Evolutionary conservation across 92 coral and sea anemone genomes (phyloP).

Genomic region (Bergia sp.): DNA sequence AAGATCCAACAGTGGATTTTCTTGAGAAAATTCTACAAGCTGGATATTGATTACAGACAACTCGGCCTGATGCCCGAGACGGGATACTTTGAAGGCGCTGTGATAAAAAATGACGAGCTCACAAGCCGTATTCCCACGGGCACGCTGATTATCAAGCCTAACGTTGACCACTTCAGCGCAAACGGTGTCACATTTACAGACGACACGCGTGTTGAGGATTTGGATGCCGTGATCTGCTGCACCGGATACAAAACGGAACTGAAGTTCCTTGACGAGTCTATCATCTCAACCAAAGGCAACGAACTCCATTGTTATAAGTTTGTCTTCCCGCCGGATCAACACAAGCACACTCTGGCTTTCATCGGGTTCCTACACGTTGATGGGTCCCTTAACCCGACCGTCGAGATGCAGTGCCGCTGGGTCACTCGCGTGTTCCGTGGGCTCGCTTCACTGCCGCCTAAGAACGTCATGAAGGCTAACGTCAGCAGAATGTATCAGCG

Average conservation of each 20-base stretch:
- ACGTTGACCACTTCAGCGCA: conserved; percentile 4
- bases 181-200: conserved; percentile 39
- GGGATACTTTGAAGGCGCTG: no score
- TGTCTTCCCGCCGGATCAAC: conserved; percentile 44
- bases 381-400: conserved; percentile 39
- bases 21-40: not conserved
- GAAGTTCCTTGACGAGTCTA: conserved; percentile 21
- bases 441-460: not conserved
- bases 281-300: not conserved
- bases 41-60: not conserved
- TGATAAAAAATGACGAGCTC: conserved; percentile 19
- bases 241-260: conserved; percentile 47
- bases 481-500: not conserved
- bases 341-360: conserved; percentile 31
- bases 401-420: conserved; percentile 43
- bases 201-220: conserved; percentile 11
- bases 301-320: conserved; percentile 32
- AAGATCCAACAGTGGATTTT: not conserved
- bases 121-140: conserved; percentile 32
- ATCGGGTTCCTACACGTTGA: conserved; percentile 37
- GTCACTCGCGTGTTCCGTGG: conserved; percentile 33
- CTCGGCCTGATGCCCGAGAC: conserved; percentile 12
- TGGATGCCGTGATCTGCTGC: conserved; percentile 38
- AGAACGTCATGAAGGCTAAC: conserved; percentile 44
- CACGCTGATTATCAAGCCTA: conserved; percentile 28